Evolutionary conservation across 2,113 vertebrate genomes (phyloP).

Genomic region (Grantiella picta): DNA sequence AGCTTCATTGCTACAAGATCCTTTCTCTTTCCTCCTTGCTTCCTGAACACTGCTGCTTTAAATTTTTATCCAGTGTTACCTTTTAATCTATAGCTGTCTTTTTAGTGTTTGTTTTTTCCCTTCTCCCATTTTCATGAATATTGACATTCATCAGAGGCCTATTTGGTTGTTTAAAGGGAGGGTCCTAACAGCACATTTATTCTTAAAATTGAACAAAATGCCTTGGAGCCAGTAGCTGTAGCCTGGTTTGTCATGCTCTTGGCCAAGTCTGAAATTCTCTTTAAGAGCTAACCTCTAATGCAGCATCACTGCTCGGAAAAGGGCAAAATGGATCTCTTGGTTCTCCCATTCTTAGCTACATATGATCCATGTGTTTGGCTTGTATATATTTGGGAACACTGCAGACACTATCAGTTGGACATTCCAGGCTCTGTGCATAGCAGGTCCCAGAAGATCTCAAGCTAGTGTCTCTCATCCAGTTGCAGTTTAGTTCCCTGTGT

Average conservation of each 20-base stretch:
- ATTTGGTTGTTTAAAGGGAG: not conserved
- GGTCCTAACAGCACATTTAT: not conserved
- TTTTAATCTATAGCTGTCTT: not conserved
- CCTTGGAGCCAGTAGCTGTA: not conserved
- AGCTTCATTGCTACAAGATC: not conserved
- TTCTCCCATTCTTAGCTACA: not conserved
- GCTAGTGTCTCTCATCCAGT: not conserved
- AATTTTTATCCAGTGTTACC: not conserved
- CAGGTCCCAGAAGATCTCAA: fast-evolving
- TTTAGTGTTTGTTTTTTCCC: not conserved
- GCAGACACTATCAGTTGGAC: not conserved
- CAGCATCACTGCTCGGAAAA: not conserved
- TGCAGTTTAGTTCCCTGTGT: not conserved
- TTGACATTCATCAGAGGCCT: not conserved
- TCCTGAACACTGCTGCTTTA: not conserved
- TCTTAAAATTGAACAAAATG: not conserved
- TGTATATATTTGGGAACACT: not conserved
- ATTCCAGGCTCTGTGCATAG: not conserved
- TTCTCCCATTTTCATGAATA: not conserved
- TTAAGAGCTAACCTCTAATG: not conserved
- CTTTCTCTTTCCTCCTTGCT: not conserved
- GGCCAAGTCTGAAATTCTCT: not conserved
- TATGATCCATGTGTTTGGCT: not conserved
- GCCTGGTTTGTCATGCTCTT: not conserved
- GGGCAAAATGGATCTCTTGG: not conserved